Base-by-base conservation (phyloP, 2,113 vertebrate species). In the Scomber colias region DNA sequence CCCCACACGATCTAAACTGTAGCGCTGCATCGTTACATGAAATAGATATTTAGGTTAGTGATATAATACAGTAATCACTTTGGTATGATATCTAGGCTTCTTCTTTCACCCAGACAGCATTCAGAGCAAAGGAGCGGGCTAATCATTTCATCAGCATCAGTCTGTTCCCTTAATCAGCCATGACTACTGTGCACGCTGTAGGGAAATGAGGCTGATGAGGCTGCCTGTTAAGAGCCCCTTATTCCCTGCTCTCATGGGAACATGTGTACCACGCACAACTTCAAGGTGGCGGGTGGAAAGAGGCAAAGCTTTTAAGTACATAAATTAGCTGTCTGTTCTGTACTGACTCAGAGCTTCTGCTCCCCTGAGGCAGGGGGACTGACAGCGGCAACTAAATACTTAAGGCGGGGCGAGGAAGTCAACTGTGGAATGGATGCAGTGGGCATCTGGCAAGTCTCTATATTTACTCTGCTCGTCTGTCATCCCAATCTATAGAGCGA, bases 91-190 rank as follows among this genome's bases (percentile, higher is more conserved):
- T 62, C 14, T 0, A 44, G 30, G 54, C 66, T 79, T 35, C 81
- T 70, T 61, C 48, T 81, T 66, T 31, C 49, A 64, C 11, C 40
- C 59, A 48, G 53, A 64, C 49, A 55, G 55, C 45, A 14, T 57
- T 77, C 67, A 64, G 72, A 77, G 62, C 53, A 44, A 27, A 57
- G 57, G 48, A 71, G 70, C 27, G 4, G 46, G 66, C 59, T 69
- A 88, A 92, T 91, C 72, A 82, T 77, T 84, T 89, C 77, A 90
- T 87, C 88, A 87, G 71, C 64, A 67, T 51, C 56, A 19, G 76
- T 30, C 59, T 61, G 69, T 68, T 82, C 56, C 59, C n/a, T 19
- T 79, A 82, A 89, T 92, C 87, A 93, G 71, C 67, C 80, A 17
- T 31, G 63, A 79, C 65, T 16, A 10, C 65, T 16, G 49, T 49